A percentile compares a stretch with the other conserved stretches of the same genome.
phyloP scores from a whole-genome alignment of 2,797 vertebrate genomes.

The Lepidocolaptes lacrymiger region DNA sequence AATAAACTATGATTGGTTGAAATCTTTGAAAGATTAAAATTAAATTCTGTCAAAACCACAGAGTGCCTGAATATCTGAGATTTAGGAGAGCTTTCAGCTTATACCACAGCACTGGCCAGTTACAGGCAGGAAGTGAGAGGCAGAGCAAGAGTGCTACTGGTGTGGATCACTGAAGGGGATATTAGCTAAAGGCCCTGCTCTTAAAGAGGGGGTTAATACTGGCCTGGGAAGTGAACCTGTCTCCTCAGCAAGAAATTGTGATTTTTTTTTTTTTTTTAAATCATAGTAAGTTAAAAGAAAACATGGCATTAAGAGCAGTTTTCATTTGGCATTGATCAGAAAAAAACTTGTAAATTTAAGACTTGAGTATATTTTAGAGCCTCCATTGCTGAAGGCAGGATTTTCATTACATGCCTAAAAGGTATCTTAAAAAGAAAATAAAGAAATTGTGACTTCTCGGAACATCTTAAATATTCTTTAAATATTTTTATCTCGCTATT shows the following conservation, averaged over 20 bases:
- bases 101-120: not conserved
- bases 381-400: not conserved
- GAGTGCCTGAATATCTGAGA: not conserved
- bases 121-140: not conserved
- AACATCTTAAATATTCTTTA: not conserved
- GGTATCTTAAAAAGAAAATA: not conserved
- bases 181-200: not conserved
- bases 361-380: not conserved
- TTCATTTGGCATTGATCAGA: not conserved
- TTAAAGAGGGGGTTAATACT: not conserved
- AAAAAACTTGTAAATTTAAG: not conserved
- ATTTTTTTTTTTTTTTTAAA: not conserved
- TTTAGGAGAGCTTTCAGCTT: not conserved
- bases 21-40: not conserved
- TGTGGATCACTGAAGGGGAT: not conserved
- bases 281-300: not conserved
- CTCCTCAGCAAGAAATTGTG: not conserved
- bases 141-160: not conserved
- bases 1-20: not conserved
- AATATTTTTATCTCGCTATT: not conserved
- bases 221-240: not conserved
- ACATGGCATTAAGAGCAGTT: not conserved
- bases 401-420: not conserved
- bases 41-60: not conserved
- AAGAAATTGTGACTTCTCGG: not conserved